Conservation (phyloP, 2,888 invertebrate genomes). For the Drosophila putrida region DNA sequence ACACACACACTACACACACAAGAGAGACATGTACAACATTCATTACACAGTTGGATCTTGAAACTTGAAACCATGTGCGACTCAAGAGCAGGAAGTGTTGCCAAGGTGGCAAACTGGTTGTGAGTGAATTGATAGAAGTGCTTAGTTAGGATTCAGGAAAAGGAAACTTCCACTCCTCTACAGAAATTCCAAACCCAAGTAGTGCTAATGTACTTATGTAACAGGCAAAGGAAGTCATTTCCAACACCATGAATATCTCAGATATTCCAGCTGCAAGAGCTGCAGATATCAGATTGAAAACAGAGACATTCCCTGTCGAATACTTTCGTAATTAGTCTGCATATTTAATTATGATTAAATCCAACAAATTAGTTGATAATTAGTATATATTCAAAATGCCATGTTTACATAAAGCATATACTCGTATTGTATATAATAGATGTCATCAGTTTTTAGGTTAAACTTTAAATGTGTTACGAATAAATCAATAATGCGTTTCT, state of each 20-base stretch:
- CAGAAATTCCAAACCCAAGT: slow-evolving; percentile 5
- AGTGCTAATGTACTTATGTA: slow-evolving; percentile 6
- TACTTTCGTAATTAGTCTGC: too few relatives aligned
- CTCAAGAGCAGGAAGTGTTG: slow-evolving; percentile 11
- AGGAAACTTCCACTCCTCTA: slow-evolving; percentile 4
- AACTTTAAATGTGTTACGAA: background rate
- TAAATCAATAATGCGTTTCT: background rate
- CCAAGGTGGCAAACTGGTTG: slow-evolving; percentile 23
- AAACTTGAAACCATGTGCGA: slow-evolving; percentile 32
- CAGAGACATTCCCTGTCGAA: background rate
- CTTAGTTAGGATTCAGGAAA: slow-evolving; percentile 12
- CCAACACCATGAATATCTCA: background rate
- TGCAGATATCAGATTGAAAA: background rate
- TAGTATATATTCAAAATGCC: slow-evolving; percentile 18
- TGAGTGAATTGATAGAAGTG: slow-evolving; percentile 29
- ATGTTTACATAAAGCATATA: background rate
- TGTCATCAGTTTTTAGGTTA: background rate
- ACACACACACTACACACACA: slow-evolving; percentile 11
- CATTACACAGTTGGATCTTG: slow-evolving; percentile 27
- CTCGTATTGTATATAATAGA: background rate
- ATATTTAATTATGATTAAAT: too few relatives aligned
- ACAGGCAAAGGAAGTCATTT: slow-evolving; percentile 3
- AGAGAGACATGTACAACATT: background rate
- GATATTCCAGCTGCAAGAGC: background rate
- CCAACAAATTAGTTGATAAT: slow-evolving; percentile 7